These are phyloP conservation scores for Lumbricus terrestris DNA, from an alignment of 2,888 invertebrate species.

Conservation along the genomic window DNA sequence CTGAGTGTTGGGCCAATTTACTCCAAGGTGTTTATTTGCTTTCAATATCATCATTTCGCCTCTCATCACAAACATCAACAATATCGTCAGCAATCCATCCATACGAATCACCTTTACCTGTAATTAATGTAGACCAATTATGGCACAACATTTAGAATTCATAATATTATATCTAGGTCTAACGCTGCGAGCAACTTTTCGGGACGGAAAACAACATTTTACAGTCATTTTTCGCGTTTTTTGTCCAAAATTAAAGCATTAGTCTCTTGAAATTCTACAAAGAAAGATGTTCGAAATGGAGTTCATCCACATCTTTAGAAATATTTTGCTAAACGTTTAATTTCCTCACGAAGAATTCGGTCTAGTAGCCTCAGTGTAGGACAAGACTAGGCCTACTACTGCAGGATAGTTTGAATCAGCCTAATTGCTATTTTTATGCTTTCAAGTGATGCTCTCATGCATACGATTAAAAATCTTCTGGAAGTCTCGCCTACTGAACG, in stretches of 20 bases:
- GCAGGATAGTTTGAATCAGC: too few relatives aligned
- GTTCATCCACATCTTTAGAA: neutral
- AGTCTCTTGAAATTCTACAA: too few relatives aligned
- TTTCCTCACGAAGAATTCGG: neutral
- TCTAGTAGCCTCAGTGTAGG: neutral
- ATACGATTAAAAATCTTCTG: too few relatives aligned
- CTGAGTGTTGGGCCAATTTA: neutral
- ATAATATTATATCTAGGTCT: neutral
- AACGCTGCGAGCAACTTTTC: neutral
- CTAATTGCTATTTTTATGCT: too few relatives aligned
- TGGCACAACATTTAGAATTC: too few relatives aligned
- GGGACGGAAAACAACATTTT: too few relatives aligned
- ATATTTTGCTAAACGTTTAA: neutral
- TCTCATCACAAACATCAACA: neutral
- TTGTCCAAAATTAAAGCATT: too few relatives aligned
- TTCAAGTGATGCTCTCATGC: neutral
- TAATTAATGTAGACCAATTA: neutral
- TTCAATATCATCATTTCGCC: neutral
- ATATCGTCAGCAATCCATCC: neutral
- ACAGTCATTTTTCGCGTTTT: too few relatives aligned
- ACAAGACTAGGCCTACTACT: neutral
- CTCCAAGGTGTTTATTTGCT: neutral
- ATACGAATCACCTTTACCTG: neutral
- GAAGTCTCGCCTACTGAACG: too few relatives aligned
- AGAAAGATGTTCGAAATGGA: too few relatives aligned